Base-by-base conservation (phyloP, 2,113 vertebrate genomes). In the Carollia perspicillata region DNA sequence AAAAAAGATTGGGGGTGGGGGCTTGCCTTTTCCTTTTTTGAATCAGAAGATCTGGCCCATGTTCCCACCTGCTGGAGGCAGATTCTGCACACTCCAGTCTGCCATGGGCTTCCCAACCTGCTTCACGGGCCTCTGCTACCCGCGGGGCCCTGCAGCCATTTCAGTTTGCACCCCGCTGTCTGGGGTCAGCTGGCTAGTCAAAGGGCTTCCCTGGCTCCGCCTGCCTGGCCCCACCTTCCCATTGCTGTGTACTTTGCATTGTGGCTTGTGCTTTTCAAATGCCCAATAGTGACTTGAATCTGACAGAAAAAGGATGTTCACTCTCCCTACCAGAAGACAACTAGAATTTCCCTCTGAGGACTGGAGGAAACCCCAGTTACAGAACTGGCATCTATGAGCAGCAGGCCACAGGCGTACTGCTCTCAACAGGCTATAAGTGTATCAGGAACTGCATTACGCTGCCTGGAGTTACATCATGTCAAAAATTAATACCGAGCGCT, bases 111-210 rank as follows among this genome's bases (percentile, higher is more conserved):
- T 79, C 51, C 49, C 30, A 8, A 18, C 4, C 42, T 3, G 44
- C 49, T 9, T 80, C 17, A 6, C 49, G 6, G 1, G 40, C 35
- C 42, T 44, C 47, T 44, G 23, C 55, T 23, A 17, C 35, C 53
- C 28, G 37, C 17, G 0, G 0, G 47, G 30, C 26, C 63, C 6
- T 37, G 5, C 17, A 42, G 63, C 53, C 66, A 28, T 3, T 13
- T 28, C 68, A 30, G 40, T 26, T 12, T 51, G 35, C 0, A 3
- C 4, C 1, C 23, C 4, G 6, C 6, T 0, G 11, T 28, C 5
- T 4, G 72, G 47, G 74, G 51, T 55, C 28, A 23, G 47, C 10
- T 17, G 63, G 65, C 9, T 12, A 78, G 74, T 22, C 37, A 12
- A 93, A 44, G 37, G n/a, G 55, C 47, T 35, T n/a, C 0, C 0